phyloP scores from a whole-genome alignment of 1,140 invertebrate species.

The Drosophila santomea region DNA sequence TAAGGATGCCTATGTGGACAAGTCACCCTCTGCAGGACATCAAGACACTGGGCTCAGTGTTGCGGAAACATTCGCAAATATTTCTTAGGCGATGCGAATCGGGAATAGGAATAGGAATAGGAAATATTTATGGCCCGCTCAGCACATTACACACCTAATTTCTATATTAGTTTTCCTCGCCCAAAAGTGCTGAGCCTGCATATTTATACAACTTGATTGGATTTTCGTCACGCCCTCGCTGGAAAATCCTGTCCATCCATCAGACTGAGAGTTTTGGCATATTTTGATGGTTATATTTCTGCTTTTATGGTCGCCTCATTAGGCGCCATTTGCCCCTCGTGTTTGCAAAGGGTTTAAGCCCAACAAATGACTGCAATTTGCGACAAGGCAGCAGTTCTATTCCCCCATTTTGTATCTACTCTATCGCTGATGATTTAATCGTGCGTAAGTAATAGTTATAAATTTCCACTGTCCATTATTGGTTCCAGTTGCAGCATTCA shows the following conservation, averaged over 20 bases:
- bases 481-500: conserved; percentile 21
- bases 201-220: conserved; percentile 77
- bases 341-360: conserved; percentile 74
- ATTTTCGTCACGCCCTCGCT: conserved; percentile 73
- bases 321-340: conserved; percentile 36
- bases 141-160: conserved; percentile 83
- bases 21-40: conserved; percentile 40
- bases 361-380: conserved; percentile 72
- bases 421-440: conserved; percentile 64
- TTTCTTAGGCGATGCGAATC: conserved; percentile 49
- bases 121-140: conserved; percentile 77
- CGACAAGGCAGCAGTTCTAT: conserved; percentile 14
- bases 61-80: conserved; percentile 73
- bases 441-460: conserved; percentile 79
- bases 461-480: conserved; percentile 53
- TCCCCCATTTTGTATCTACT: conserved; percentile 9
- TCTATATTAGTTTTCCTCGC: conserved; percentile 76
- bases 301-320: conserved; percentile 65
- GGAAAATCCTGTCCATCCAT: conserved; percentile 51
- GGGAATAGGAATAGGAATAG: conserved; percentile 40
- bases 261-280: conserved; percentile 37
- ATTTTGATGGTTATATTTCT: conserved; percentile 54
- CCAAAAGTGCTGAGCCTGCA: conserved; percentile 33
- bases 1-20: neutral
- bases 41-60: conserved; percentile 10